Conservation (phyloP, 2,797 vertebrate species). For the Lophotriccus pileatus region DNA sequence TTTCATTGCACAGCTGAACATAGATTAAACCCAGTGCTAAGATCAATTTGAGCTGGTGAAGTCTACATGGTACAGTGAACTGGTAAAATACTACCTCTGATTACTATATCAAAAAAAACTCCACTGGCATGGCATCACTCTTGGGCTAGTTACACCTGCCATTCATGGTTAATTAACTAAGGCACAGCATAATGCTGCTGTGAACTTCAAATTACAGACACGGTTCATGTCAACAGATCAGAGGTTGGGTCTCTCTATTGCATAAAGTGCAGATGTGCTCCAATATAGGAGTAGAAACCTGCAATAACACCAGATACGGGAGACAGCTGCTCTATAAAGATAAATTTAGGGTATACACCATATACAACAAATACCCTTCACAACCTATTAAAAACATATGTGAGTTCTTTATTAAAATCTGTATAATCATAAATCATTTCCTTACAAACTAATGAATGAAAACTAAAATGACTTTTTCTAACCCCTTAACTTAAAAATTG, state of each 20-base stretch:
- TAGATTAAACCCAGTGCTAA: background rate
- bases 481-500: background rate
- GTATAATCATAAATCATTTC: background rate
- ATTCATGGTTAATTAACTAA: background rate
- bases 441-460: background rate
- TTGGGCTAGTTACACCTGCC: background rate
- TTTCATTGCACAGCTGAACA: background rate
- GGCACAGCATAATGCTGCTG: background rate
- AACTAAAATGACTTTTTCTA: background rate
- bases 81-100: background rate
- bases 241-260: background rate
- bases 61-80: background rate
- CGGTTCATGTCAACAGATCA: background rate
- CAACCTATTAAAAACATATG: background rate
- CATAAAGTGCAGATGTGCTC: background rate
- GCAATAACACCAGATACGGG: background rate
- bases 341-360: background rate
- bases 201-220: background rate
- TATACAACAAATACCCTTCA: background rate
- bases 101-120: background rate
- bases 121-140: background rate
- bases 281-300: background rate
- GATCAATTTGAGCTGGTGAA: background rate
- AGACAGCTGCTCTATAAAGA: background rate
- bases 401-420: background rate